Percentiles rank a stretch among this genome's conserved stretches.
phyloP scores from a whole-genome alignment of 2,797 vertebrate genomes.

The Mormyrus hasselquistii region DNA sequence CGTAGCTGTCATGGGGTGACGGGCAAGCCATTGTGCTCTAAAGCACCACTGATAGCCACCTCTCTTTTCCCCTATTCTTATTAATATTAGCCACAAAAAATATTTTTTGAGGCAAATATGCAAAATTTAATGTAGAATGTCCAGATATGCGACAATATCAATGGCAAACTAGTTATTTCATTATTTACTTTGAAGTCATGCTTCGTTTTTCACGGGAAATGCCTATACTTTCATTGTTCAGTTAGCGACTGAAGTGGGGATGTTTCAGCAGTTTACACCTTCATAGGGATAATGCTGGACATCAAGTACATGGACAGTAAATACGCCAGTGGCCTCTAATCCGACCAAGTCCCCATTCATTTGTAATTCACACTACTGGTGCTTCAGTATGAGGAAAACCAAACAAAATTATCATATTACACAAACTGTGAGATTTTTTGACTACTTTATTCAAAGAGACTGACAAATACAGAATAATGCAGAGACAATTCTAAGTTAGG shows the following conservation, averaged over 20 bases:
- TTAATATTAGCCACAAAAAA: background rate
- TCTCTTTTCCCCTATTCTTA: background rate
- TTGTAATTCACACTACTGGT: background rate
- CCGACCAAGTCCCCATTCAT: background rate
- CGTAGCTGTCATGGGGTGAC: background rate
- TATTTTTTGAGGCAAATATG: background rate
- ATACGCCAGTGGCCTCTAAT: background rate
- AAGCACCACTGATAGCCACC: background rate
- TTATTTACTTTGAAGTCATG: background rate
- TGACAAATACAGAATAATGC: constrained; percentile 8
- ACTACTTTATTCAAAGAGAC: constrained; percentile 21
- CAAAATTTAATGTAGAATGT: background rate
- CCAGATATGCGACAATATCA: background rate
- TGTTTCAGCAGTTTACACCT: background rate
- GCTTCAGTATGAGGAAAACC: background rate
- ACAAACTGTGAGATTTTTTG: background rate
- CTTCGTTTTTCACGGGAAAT: background rate
- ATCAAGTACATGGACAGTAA: background rate
- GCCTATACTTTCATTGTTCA: background rate
- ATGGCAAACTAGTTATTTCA: background rate
- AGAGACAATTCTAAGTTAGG: constrained; percentile 5
- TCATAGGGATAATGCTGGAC: background rate
- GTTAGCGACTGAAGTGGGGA: background rate
- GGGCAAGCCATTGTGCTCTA: background rate
- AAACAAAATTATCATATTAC: background rate